Percentiles rank a stretch among this genome's conserved stretches.
Evolutionary conservation across 37 sponge, comb jelly and placozoan species (phyloP).

Genomic region (Cladorhizidae sp.): DNA sequence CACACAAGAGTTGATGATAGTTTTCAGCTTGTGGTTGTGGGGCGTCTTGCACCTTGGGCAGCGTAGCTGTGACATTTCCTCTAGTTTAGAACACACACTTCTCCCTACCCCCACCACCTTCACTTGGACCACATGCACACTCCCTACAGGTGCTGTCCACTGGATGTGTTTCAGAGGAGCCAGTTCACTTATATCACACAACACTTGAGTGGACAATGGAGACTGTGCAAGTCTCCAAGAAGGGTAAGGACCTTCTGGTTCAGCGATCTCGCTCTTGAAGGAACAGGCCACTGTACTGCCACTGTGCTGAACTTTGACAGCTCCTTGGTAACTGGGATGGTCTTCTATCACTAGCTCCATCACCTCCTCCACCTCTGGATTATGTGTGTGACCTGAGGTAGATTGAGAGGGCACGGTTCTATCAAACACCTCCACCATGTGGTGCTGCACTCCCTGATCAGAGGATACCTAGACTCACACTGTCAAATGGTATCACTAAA

Average conservation of each 20-base stretch:
- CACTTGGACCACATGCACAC: not conserved
- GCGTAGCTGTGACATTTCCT: conserved; percentile 15
- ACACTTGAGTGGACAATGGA: not conserved
- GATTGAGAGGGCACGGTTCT: not conserved
- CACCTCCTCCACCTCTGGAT: not conserved
- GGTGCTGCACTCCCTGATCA: not conserved
- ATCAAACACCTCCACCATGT: not conserved
- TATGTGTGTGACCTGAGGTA: not conserved
- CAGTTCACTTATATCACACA: not conserved
- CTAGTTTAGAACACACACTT: conserved; percentile 4
- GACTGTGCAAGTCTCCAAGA: not conserved
- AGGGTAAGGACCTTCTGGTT: not conserved
- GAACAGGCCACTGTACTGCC: not conserved
- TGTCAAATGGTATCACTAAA: too few species aligned
- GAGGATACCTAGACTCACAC: too few species aligned
- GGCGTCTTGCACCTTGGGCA: conserved; percentile 4
- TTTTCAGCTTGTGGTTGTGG: not conserved
- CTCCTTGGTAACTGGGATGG: not conserved
- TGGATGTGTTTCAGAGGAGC: conserved; percentile 4
- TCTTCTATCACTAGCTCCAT: not conserved
- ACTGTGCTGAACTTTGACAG: not conserved
- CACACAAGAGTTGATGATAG: not conserved
- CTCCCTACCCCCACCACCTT: not conserved
- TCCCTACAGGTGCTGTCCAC: not conserved
- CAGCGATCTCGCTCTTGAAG: not conserved